Evolutionary conservation across 2,113 vertebrate genomes (phyloP).

Genomic region (Geococcyx californianus): DNA sequence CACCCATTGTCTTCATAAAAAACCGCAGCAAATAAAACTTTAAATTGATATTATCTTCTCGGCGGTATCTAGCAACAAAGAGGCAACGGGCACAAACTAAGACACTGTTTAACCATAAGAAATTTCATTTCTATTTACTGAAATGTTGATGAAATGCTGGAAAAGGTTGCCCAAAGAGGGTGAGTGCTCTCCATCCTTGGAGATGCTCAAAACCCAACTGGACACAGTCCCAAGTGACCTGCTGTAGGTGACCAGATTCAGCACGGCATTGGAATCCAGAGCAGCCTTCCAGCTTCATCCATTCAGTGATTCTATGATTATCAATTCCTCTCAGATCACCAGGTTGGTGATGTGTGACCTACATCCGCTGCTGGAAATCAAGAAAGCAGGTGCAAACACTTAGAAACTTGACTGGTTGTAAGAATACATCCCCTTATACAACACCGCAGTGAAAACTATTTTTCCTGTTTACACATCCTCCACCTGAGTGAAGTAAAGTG

Average conservation of each 20-base stretch:
- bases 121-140: not conserved
- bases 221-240: fast-evolving
- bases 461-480: not conserved
- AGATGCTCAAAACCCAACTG: not conserved
- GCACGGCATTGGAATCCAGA: not conserved
- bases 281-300: not conserved
- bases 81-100: not conserved
- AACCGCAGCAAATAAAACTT: not conserved
- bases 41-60: not conserved
- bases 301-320: not conserved
- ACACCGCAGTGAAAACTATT: not conserved
- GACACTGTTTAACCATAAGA: not conserved
- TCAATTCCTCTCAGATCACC: not conserved
- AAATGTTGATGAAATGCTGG: not conserved
- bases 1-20: not conserved
- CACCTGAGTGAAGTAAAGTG: not conserved
- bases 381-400: not conserved
- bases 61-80: fast-evolving
- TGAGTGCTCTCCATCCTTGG: not conserved
- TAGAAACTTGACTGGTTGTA: not conserved
- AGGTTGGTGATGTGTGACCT: not conserved
- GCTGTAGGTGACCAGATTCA: not conserved
- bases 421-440: not conserved
- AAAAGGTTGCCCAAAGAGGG: not conserved
- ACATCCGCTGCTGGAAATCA: not conserved